Base-by-base conservation (phyloP, 2,113 vertebrate species). In the Zosterops borbonicus region DNA sequence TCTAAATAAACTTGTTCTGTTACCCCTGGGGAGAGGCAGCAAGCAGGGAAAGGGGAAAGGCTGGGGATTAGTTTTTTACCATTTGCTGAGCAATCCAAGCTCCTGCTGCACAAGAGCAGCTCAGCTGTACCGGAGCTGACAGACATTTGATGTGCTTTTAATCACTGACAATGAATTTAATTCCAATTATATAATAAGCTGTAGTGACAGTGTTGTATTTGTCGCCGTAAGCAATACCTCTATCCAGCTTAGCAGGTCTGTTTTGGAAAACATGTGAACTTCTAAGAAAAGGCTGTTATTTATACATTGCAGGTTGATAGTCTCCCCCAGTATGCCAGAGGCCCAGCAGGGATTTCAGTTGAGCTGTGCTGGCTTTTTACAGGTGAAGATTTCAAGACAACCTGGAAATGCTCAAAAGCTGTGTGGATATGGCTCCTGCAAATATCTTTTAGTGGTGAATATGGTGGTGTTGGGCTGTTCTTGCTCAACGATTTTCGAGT, bases 161-260 rank as follows among this genome's bases (percentile, higher is more conserved):
- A 96, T 97, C 96, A 96, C 90, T 89, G 96, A 94, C 96, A 98
- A 94, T 80, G 89, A 98, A 89, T 92, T 35, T 35, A 35, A 96
- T 83, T 93, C 94, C 97, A 97, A 78, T 96, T 95, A 97, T 90
- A 95, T 89, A 92, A 96, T 96, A 97, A 96, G 94, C 91, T 92
- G 95, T 85, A 97, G 89, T 89, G 92, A 96, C 55, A 97, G 84
- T 83, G 89, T 95, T 94, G 88, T 47, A 92, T 83, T 90, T 81
- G 50, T 87, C 13, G 2, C 75, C 94, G 91, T 96, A 94, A 97
- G 94, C 92, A 95, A 67, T 79, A 73, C 52, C 80, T 75, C 80
- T 77, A 77, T 74, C 80, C 14, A 2, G 37, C 83, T 85, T 71
- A 85, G 39, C 94, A 96, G 84, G 89, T 82, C 81, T 95, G 82